Evolutionary conservation across 1,140 invertebrate genomes (phyloP).

Genomic region (Papilio polytes): DNA sequence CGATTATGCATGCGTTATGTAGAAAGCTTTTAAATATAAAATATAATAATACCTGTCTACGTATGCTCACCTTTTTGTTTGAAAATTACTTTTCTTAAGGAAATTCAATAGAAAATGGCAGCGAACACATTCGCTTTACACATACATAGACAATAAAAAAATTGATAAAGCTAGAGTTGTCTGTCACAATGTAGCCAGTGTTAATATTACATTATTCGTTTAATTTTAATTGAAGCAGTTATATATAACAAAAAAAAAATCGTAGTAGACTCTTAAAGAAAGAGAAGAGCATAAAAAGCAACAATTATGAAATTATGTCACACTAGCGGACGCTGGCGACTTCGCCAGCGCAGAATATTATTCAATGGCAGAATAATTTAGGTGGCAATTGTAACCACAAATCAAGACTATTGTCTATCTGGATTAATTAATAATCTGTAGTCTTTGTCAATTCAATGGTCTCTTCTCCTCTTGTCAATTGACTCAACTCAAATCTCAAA

Average conservation of each 20-base stretch:
- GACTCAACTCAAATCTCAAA: no score
- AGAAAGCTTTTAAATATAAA: constrained; percentile 54
- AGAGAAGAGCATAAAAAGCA: no score
- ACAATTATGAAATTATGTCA: no score
- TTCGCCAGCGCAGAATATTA: no score
- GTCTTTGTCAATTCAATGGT: neutral
- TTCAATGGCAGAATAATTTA: no score
- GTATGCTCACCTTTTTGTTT: constrained; percentile 74
- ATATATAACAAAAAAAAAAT: no score
- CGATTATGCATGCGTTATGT: constrained; percentile 60
- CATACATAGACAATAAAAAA: constrained; percentile 58
- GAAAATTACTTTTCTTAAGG: constrained; percentile 56
- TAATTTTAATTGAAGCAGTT: neutral
- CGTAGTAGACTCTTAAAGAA: no score
- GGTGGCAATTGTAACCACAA: no score
- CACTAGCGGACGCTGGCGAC: no score
- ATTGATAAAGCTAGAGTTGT: neutral
- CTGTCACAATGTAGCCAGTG: neutral
- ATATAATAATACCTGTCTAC: constrained; percentile 60
- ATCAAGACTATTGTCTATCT: neutral
- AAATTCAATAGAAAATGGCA: constrained; percentile 77
- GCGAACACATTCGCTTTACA: constrained; percentile 73
- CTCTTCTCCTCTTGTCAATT: neutral
- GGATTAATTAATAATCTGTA: neutral
- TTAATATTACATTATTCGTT: neutral